Evolutionary conservation across 2,888 invertebrate species (phyloP).

Genomic region (Amphipoea lucens): DNA sequence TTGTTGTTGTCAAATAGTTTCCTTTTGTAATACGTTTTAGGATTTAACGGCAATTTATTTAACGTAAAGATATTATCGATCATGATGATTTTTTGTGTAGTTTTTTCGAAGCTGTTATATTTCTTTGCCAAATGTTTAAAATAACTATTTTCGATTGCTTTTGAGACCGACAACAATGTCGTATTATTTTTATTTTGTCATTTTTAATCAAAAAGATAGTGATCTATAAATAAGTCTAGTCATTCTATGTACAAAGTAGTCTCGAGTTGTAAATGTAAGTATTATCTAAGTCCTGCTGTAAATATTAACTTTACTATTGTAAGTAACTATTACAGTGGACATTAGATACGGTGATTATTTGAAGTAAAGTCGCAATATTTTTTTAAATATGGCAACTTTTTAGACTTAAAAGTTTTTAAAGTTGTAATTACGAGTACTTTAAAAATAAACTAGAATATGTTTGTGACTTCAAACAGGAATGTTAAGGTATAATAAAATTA

Average conservation of each 20-base stretch:
- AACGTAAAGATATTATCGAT: not conserved
- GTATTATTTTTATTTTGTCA: conserved; percentile 28
- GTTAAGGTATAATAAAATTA: not conserved
- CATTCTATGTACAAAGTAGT: conserved; percentile 88
- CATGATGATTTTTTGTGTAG: conserved; percentile 18
- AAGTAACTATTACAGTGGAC: conserved; percentile 60
- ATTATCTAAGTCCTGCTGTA: conserved; percentile 70
- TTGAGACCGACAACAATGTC: conserved; percentile 6
- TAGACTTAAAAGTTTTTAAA: not conserved
- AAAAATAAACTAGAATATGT: not conserved
- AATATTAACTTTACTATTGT: conserved; percentile 71
- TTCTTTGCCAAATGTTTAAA: conserved; percentile 10
- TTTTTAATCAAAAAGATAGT: conserved; percentile 56
- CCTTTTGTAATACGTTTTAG: conserved; percentile 15
- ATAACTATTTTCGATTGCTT: conserved; percentile 8
- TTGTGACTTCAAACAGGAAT: not conserved
- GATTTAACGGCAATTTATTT: conserved; percentile 2
- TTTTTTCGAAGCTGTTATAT: not conserved
- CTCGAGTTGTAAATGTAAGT: conserved; percentile 66
- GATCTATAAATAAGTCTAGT: conserved; percentile 80
- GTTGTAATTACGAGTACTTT: not conserved
- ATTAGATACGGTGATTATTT: conserved; percentile 48
- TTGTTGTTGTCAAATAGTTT: conserved; percentile 50
- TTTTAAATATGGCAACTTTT: not conserved
- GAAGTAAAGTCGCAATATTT: not conserved